Base-by-base conservation (phyloP, 2,888 invertebrate species). In the Cactoblastis cactorum region DNA sequence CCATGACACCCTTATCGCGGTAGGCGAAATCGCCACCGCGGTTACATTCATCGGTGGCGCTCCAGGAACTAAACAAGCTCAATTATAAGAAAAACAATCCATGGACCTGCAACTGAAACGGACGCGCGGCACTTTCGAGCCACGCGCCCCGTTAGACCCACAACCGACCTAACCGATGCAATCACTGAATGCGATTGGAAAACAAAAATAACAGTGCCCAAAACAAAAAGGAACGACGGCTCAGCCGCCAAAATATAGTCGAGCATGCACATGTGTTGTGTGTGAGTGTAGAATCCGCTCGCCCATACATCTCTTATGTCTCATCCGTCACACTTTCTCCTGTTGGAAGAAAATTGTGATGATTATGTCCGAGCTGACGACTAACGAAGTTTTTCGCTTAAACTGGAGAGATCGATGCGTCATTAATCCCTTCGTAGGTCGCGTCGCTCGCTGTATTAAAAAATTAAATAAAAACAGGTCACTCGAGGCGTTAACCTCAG, bases 21-120 rank as follows among this genome's bases (percentile, higher is more conserved):
- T 97, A 62, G 98, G 96, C 83, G 96, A 96, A 81, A 94, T 93
- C 68, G 98, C 94, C 85, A 93, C 92, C 63, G 96, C 97, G 67
- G 93, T 94, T 87, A 98, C 96, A 91, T 97, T 96, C 92, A 94
- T 95, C 76, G 98, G 98, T 73, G 98, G 97, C 76, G 97, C 97
- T 89, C 97, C 97, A 78, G 98, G 98, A 91, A 97, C 98, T 98
- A 92, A 71, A 82, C 75, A 83, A 77, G 76, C 83, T 79, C 76
- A 77, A 63, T 80, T 61, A 80, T 69, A 56, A 69, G 46, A 56
- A 46, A 45, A 50, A 51, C 60, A 53, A n/a, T 52, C 62, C 61
- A 53, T 34, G 45, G 51, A 70, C 69, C 84, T 83, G 82, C 53
- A 82, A 84, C 77, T 77, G 57, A 83, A 74, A 79, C 57, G 63